Evolutionary conservation across 2,797 vertebrate genomes (phyloP), one percentile per base, ranked within the genome.

Genomic region (Sebastes iracundus): DNA sequence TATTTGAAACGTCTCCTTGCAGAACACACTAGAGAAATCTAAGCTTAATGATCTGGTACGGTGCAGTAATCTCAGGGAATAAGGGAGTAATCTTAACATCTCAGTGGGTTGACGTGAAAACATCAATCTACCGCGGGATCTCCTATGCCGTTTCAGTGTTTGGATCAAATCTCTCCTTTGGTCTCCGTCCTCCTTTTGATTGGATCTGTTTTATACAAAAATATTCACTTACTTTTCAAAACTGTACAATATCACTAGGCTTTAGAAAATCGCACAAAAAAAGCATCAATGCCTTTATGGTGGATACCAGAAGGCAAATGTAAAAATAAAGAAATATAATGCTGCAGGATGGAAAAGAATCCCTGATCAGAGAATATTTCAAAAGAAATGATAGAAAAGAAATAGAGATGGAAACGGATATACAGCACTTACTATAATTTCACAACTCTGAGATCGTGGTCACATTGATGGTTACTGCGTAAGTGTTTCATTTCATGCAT

Each of bases 401-500:
- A 73, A 53, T 4, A 32, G 22, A 64, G 18, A 70, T 30, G 3
- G 22, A 81, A 67, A 58, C 16, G 7, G n/a, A 35, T 30, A 20
- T 65, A 46, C 12, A 23, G 38, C 18, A 30, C 18, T 66, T 66
- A 23, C 49, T 16, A 32, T 65, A 53, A 70, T 77, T 88, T 78
- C n/a, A 27, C 23, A 53, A 66, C 46, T 35, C 58, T 67, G 28
- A 79, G 27, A 35, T 16, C 28, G 35, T 69, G 69, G 32, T 65
- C 14, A 23, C 25, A 59, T 32, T 72, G n/a, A 35, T 71, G 70
- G 23, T 66, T 28, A 32, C 59, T 38, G 53, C 14, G 18, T 66
- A 79, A 79, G 79, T 71, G 38, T 84, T 87, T 89, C 72, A 85
- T 85, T 89, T 82, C 59, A 83, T 85, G 66, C 72, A 66, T 81